These are phyloP conservation scores for Theonella swinhoei DNA, from an alignment of 37 sponge, comb jelly and placozoan genomes.

Conservation along the genomic window DNA sequence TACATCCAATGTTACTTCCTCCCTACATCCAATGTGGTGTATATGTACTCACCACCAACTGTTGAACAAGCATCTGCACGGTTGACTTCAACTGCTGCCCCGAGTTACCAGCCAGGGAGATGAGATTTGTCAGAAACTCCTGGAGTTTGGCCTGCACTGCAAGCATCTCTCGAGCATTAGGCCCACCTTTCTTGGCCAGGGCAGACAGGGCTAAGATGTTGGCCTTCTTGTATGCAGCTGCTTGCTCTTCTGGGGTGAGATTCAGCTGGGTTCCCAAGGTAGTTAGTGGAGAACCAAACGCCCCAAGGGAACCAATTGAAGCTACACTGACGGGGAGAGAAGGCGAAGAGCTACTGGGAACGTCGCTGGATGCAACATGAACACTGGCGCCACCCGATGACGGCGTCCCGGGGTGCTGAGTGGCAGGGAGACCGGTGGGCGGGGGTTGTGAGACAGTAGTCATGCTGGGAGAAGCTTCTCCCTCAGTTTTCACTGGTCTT, in stretches of 20 bases:
- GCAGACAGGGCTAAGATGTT: slow-evolving; percentile 49
- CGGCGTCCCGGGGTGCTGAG: background rate
- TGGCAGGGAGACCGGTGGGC: background rate
- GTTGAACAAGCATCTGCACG: slow-evolving; percentile 70
- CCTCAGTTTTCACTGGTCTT: slow-evolving; percentile 63
- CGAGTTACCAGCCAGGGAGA: slow-evolving; percentile 63
- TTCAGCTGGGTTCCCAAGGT: slow-evolving; percentile 10
- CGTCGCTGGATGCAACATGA: background rate
- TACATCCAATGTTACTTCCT: too few species aligned
- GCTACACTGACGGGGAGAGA: background rate
- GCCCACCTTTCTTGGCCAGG: slow-evolving; percentile 49
- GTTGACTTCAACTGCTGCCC: slow-evolving; percentile 53
- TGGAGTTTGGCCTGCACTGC: slow-evolving; percentile 67
- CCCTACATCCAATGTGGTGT: background rate
- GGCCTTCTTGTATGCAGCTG: slow-evolving; percentile 50
- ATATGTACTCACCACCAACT: slow-evolving; percentile 68
- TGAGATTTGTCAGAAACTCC: slow-evolving; percentile 70
- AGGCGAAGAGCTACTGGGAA: background rate
- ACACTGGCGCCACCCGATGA: background rate
- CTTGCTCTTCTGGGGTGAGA: slow-evolving; percentile 52
- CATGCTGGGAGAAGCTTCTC: slow-evolving; percentile 40
- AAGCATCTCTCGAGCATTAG: slow-evolving; percentile 54
- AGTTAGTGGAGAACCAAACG: slow-evolving; percentile 13
- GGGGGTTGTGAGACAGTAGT: slow-evolving; percentile 10
- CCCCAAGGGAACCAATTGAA: background rate